These are phyloP conservation scores for Malaclemys terrapin DNA, from an alignment of 2,113 vertebrate genomes.

Conservation along the genomic window DNA sequence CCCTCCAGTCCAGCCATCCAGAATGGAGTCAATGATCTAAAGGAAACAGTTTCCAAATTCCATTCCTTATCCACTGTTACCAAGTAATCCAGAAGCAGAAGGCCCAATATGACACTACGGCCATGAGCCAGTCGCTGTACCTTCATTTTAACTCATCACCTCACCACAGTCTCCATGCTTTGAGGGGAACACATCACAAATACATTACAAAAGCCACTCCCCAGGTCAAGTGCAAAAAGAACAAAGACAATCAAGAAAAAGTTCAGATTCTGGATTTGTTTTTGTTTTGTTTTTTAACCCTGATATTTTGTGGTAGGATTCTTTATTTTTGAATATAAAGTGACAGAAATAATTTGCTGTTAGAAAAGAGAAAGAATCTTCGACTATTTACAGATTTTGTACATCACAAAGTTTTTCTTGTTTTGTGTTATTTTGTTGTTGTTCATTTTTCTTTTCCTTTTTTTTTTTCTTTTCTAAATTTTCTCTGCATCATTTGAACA, in stretches of 20 bases:
- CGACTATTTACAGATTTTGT: slow-evolving; percentile 86
- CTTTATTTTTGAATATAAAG: slow-evolving; percentile 91
- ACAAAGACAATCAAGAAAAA: slow-evolving; percentile 56
- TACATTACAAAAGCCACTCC: slow-evolving; percentile 33
- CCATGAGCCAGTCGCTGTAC: neutral
- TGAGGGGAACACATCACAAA: neutral
- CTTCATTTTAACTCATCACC: neutral
- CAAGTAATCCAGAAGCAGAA: neutral
- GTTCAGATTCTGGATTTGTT: slow-evolving; percentile 64
- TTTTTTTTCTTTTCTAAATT: neutral
- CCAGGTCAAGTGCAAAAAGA: slow-evolving; percentile 47
- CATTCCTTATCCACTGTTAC: neutral
- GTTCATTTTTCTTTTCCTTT: slow-evolving; percentile 68
- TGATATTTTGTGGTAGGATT: slow-evolving; percentile 85
- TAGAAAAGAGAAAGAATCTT: slow-evolving; percentile 90
- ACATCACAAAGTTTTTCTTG: slow-evolving; percentile 84
- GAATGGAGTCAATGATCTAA: neutral
- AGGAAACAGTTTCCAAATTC: neutral
- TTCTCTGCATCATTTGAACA: slow-evolving; percentile 74
- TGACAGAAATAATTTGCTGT: slow-evolving; percentile 89
- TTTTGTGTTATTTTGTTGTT: slow-evolving; percentile 77
- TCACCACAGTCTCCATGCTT: neutral
- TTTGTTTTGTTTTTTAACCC: slow-evolving; percentile 76
- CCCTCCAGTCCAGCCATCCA: too few relatives aligned
- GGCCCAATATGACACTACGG: neutral